Evolutionary conservation across 2,888 invertebrate species (phyloP).

Genomic region (Leptopilina myrica): DNA sequence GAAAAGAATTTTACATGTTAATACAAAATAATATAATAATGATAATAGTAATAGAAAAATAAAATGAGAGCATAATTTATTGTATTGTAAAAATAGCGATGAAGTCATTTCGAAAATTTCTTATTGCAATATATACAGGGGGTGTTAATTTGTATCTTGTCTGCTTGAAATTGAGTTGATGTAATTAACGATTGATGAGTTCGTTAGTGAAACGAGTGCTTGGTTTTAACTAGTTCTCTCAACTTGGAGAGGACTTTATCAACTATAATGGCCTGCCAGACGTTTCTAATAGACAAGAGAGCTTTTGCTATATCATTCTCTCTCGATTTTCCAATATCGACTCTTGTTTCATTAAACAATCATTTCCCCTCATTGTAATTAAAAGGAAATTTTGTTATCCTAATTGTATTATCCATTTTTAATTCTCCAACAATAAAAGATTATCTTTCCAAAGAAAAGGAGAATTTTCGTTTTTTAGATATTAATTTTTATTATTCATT

Average conservation of each 20-base stretch:
- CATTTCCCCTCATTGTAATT: background rate
- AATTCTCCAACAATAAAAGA: too few relatives aligned
- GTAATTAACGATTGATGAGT: slow-evolving; percentile 25
- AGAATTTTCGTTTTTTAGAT: too few relatives aligned
- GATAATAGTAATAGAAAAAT: too few relatives aligned
- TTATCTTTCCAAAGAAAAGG: too few relatives aligned
- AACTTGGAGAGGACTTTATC: slow-evolving; percentile 10
- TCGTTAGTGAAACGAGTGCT: slow-evolving; percentile 32
- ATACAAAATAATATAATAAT: too few relatives aligned
- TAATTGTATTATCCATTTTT: too few relatives aligned
- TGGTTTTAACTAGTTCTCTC: slow-evolving; percentile 32
- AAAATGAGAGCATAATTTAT: background rate
- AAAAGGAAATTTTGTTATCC: background rate
- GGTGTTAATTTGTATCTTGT: slow-evolving; percentile 8
- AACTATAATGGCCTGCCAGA: slow-evolving; percentile 30
- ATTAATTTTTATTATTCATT: too few relatives aligned
- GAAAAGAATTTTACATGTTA: too few relatives aligned
- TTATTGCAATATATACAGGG: background rate
- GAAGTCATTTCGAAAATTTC: background rate
- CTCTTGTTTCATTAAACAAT: background rate
- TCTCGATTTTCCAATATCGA: slow-evolving; percentile 19
- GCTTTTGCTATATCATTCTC: background rate
- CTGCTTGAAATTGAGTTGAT: slow-evolving; percentile 4
- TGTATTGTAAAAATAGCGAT: background rate
- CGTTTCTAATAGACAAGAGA: slow-evolving; percentile 17